Base-by-base conservation (phyloP, 2,113 vertebrate genomes). In the Aphelocoma coerulescens region DNA sequence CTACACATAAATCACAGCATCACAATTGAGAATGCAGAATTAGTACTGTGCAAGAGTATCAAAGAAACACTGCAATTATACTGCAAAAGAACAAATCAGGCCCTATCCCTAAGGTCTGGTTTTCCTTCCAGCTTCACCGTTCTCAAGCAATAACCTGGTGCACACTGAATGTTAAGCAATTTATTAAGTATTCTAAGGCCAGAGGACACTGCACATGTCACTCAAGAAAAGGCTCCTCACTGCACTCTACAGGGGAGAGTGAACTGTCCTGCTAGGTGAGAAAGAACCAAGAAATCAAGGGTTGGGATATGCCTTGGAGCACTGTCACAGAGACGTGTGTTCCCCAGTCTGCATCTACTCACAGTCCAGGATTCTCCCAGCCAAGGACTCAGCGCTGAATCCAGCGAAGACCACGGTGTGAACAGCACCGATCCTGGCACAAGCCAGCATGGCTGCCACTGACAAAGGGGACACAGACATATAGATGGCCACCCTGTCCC, bases 331-430 rank as follows among this genome's bases (percentile, higher is more conserved):
- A 48, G 22, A 24, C 2, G 1, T 41, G 41, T 67, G 37, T 41
- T 71, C 33, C 58, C 59, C 43, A 3, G 13, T n/a, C 62, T 75
- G 65, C 72, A 78, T 30, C 37, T 91, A 96, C 98, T 98, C 95
- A 99, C 99, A 98, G 35, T 99, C 99, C 88, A 98, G 94, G 89
- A 99, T 99, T 90, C 99, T 98, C 33, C 98, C 98, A 43, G 99
- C 98, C 86, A 99, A 97, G 46, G 99, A 98, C 74, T 99, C 98
- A 0, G 98, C 98, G 68, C 99, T 99, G 97, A 99, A 99, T 48
- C 99, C 99, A 27, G 99, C 99, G 30, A 99, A 99, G 91, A 99
- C 93, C 43, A 99, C 99, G 0, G 98, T 99, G 95, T 99, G 99
- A 48, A 99, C 76, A 0, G 98, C 99, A 24, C 99, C 99, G 0